These are phyloP conservation scores for Cheumatopsyche charites DNA, from an alignment of 1,140 invertebrate species.

Conservation along the genomic window DNA sequence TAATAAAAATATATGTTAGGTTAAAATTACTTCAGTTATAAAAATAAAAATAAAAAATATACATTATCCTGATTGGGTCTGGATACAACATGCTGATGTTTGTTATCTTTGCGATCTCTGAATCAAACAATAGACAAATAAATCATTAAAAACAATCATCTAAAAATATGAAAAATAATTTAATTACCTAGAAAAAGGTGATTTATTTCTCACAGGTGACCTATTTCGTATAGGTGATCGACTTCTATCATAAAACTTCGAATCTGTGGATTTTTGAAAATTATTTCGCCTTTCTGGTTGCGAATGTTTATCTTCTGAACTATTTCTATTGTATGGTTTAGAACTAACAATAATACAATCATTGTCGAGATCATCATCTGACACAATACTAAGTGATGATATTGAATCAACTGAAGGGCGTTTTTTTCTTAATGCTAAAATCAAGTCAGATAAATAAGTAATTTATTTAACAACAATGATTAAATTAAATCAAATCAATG, in stretches of 20 bases:
- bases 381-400: conserved; percentile 29
- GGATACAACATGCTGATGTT: no score
- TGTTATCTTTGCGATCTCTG: no score
- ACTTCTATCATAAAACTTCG: neutral
- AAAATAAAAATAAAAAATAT: conserved; percentile 25
- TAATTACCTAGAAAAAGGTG: no score
- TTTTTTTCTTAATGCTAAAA: neutral
- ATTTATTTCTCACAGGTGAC: conserved; percentile 9
- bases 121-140: no score
- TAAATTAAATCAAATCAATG: neutral
- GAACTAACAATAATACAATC: conserved; percentile 11
- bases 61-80: no score
- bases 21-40: neutral
- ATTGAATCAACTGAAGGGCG: conserved; percentile 21
- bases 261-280: neutral
- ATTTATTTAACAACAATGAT: neutral
- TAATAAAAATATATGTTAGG: conserved; percentile 2
- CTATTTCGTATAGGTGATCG: conserved; percentile 7
- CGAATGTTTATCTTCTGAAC: no score
- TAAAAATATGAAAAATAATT: no score
- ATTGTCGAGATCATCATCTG: conserved; percentile 21
- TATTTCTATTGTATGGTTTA: neutral
- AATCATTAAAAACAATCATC: no score
- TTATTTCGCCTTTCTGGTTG: no score
- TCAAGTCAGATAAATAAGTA: neutral